Base-by-base conservation (phyloP, 1,140 invertebrate species). In the Camponotus floridanus region DNA sequence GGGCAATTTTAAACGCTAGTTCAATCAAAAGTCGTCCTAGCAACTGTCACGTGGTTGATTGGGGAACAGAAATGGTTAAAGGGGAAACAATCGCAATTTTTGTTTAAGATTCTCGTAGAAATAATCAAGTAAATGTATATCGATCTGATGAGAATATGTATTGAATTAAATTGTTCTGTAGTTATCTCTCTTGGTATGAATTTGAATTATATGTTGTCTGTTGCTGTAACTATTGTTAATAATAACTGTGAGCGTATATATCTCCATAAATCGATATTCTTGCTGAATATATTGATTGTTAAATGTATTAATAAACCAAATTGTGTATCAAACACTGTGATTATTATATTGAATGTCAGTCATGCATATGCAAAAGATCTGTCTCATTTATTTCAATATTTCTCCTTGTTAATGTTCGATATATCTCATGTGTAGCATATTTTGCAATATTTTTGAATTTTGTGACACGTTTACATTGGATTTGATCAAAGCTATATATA, bases 11-110 rank as follows among this genome's bases (percentile, higher is more conserved):
- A 78, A 81, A 78, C 76, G 81, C 62, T 61, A 61, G 73, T 88
- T 88, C 87, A 88, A 90, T 90, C 89, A 90, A 90, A 90, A 90
- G 86, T 90, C 83, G 88, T 90, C 89, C 68, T 88, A 86, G 88
- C 89, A 86, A 88, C 83, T 84, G 80, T 64, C 86, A 55, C 62
- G 55, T 39, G 45, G 39, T 21, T 64, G 87, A 73, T 89, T 88
- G 48, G 61, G 74, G 36, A 80, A 51, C 4, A 55, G 39, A 13
- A 79, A 57, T 68, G 36, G 36, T 6, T 39, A 39, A 39, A 39
- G 36, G 6, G 36, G 55, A 36, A 83, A 48, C 26, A 21, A 67
- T 81, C 26, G 39, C 36, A 74, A 36, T 48, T 48, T 74, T 55
- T n/a, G 5, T 68, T 26, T 67, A 68, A 45, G 42, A 68, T 68